These are phyloP conservation scores for Bubo blakistoni DNA, from an alignment of 2,113 vertebrate species.

Conservation along the genomic window DNA sequence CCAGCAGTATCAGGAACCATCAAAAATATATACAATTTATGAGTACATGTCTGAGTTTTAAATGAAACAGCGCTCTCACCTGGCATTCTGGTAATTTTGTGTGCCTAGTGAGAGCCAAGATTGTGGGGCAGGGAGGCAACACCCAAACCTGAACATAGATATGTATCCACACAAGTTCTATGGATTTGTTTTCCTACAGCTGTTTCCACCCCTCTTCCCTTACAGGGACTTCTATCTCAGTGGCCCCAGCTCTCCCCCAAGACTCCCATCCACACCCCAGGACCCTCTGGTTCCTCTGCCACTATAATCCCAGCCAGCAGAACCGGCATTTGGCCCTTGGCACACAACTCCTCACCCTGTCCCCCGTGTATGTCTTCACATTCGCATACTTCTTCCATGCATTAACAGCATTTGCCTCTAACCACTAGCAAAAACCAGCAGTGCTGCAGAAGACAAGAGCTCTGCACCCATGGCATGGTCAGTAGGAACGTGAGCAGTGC, in stretches of 20 bases:
- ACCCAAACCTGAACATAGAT: neutral
- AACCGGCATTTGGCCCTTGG: neutral
- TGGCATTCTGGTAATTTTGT: neutral
- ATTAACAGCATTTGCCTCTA: neutral
- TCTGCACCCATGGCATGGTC: rapidly evolving
- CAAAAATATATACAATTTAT: neutral
- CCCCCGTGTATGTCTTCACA: rapidly evolving
- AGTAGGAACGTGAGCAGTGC: rapidly evolving
- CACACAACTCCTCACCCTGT: neutral
- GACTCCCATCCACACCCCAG: neutral
- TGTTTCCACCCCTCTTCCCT: neutral
- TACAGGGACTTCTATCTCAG: neutral
- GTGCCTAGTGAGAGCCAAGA: neutral
- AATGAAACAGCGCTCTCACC: neutral
- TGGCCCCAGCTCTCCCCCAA: neutral
- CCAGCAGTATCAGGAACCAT: neutral
- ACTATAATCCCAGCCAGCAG: neutral
- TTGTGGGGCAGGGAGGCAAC: neutral
- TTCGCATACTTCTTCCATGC: rapidly evolving
- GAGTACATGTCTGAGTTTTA: neutral
- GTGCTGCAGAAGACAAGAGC: neutral
- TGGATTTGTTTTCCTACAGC: neutral
- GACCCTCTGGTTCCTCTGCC: neutral
- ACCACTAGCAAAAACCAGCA: neutral
- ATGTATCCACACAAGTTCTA: neutral